Conservation (phyloP, 64 coral and sea anemone species). For the Astreopora myriophthalma region DNA sequence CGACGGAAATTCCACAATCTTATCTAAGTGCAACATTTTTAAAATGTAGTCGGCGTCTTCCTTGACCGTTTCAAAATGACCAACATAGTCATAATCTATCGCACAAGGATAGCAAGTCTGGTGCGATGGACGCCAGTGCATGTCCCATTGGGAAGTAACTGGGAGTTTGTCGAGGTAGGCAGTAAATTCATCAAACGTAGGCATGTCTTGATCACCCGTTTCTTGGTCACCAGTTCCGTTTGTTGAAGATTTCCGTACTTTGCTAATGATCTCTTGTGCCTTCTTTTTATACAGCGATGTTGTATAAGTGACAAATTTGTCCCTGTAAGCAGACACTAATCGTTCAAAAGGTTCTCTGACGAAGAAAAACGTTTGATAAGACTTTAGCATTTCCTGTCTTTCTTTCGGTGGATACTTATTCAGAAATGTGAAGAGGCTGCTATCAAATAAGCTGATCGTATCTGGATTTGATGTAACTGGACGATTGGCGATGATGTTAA, state of each 20-base stretch:
- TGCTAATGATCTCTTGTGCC: background rate
- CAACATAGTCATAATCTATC: constrained; percentile 17
- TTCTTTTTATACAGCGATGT: background rate
- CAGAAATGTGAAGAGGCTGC: background rate
- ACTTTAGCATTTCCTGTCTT: background rate
- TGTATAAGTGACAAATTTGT: constrained; percentile 5
- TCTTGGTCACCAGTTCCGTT: background rate
- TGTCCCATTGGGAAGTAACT: background rate
- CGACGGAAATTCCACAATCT: background rate
- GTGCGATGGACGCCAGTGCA: background rate
- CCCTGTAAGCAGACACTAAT: background rate
- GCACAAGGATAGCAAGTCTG: constrained; percentile 24
- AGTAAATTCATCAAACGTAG: constrained; percentile 10
- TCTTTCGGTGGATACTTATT: background rate
- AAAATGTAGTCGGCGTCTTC: background rate
- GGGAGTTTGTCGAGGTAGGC: background rate
- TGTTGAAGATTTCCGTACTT: background rate
- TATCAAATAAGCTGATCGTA: background rate
- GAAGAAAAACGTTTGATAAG: constrained; percentile 18
- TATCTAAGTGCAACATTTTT: background rate
- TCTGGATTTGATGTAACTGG: background rate
- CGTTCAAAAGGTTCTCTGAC: constrained; percentile 9
- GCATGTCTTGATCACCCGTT: background rate
- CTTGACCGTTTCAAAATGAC: background rate
- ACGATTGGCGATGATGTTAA: background rate